phyloP scores from a whole-genome alignment of 92 coral and sea anemone genomes.

The Porites evermanni region DNA sequence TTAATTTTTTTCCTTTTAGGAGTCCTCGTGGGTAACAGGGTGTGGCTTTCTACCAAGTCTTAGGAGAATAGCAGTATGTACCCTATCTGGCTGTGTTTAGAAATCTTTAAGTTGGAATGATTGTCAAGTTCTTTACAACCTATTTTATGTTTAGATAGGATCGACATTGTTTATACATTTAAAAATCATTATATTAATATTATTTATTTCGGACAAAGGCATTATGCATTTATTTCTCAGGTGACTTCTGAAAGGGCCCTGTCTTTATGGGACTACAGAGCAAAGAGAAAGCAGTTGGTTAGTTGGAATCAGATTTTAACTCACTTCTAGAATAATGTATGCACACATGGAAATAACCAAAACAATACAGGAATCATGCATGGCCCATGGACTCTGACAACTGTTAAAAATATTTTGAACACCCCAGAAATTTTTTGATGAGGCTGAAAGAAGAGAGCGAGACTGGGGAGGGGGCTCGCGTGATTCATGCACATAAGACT shows the following conservation, averaged over 20 bases:
- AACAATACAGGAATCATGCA: too few species aligned
- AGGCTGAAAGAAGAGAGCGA: too few species aligned
- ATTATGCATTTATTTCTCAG: conserved; percentile 36
- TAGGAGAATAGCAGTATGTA: conserved; percentile 93
- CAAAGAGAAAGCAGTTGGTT: conserved; percentile 93
- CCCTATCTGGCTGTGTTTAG: not conserved
- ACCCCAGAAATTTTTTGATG: too few species aligned
- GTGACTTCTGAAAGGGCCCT: conserved; percentile 96
- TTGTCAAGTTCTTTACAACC: too few species aligned
- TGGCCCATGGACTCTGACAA: too few species aligned
- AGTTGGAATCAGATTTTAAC: not conserved
- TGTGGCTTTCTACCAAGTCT: conserved; percentile 95
- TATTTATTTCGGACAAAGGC: not conserved
- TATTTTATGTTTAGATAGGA: not conserved
- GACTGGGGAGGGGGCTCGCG: too few species aligned
- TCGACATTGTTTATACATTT: not conserved
- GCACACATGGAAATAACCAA: too few species aligned
- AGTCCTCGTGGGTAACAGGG: conserved; percentile 98
- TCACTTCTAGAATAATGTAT: not conserved
- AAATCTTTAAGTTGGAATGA: not conserved
- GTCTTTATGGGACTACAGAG: conserved; percentile 97
- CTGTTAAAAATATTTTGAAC: too few species aligned
- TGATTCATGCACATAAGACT: too few species aligned
- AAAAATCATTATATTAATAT: not conserved
- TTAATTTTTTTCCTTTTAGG: conserved; percentile 47